phyloP scores from a whole-genome alignment of 2,797 vertebrate genomes.

The Valencia hispanica region DNA sequence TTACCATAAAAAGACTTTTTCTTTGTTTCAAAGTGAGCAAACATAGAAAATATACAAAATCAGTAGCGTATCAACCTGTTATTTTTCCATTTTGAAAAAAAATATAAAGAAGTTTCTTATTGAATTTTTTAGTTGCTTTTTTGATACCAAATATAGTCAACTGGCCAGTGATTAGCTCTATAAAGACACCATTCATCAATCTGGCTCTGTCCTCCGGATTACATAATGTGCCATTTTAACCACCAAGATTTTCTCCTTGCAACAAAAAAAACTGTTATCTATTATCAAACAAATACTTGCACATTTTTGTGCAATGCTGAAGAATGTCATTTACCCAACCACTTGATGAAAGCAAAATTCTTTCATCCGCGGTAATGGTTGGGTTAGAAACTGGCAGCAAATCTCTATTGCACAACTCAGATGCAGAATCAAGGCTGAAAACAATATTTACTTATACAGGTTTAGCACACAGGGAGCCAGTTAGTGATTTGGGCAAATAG shows the following conservation, averaged over 20 bases:
- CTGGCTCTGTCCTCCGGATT: constrained; percentile 8
- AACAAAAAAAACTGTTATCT: neutral
- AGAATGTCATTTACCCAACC: neutral
- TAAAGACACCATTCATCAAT: constrained; percentile 22
- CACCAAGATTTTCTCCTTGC: constrained; percentile 23
- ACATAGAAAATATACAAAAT: neutral
- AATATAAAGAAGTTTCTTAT: neutral
- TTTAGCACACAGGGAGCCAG: constrained; percentile 2
- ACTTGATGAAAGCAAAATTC: constrained; percentile 1
- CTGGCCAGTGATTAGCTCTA: constrained; percentile 11
- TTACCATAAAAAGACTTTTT: too few species aligned
- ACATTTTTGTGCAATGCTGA: constrained; percentile 1
- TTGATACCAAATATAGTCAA: constrained; percentile 17
- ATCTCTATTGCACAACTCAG: neutral
- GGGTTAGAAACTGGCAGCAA: constrained; percentile 4
- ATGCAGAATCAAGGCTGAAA: constrained; percentile 10
- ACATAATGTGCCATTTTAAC: constrained; percentile 21
- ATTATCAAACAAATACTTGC: neutral
- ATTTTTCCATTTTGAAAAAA: too few species aligned
- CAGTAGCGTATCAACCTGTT: neutral
- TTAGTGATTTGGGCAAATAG: constrained; percentile 8
- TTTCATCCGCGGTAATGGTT: neutral
- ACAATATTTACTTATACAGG: neutral
- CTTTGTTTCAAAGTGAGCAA: neutral
- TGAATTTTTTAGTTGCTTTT: neutral